Percentiles rank a stretch among this genome's conserved stretches.
phyloP scores from a whole-genome alignment of 1,140 invertebrate genomes.

The Solen grandis region DNA sequence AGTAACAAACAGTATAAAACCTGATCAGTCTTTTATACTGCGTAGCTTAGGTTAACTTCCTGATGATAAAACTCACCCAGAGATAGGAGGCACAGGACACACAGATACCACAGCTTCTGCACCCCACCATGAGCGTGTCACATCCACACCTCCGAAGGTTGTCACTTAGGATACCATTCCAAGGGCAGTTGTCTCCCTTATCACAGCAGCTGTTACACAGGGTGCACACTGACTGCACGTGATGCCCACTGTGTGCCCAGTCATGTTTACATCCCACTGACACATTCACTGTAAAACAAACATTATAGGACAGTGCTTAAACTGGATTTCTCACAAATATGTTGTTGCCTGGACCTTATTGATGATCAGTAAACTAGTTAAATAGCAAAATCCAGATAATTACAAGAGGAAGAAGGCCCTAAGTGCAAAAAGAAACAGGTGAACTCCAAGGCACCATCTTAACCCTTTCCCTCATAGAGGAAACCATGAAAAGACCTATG shows the following conservation, averaged over 20 bases:
- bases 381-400: no score
- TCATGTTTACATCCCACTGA: constrained; percentile 73
- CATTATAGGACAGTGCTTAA: background rate
- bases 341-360: no score
- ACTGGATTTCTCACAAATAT: background rate
- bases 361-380: no score
- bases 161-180: constrained; percentile 67
- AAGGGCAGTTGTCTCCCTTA: constrained; percentile 65
- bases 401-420: no score
- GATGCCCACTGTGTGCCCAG: constrained; percentile 57
- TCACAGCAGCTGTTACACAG: constrained; percentile 74
- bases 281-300: constrained; percentile 67
- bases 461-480: no score
- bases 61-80: no score
- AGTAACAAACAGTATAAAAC: no score
- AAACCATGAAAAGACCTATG: no score
- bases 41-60: no score
- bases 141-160: constrained; percentile 68
- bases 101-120: constrained; percentile 74
- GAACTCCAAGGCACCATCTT: no score
- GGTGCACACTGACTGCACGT: constrained; percentile 71
- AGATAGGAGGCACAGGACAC: constrained; percentile 69
- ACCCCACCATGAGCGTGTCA: constrained; percentile 66
- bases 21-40: no score
- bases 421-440: no score